A percentile compares a stretch with the other conserved stretches of the same genome.
Evolutionary conservation across 2,797 vertebrate genomes (phyloP).

Genomic region (Sebastes hopkinsi): DNA sequence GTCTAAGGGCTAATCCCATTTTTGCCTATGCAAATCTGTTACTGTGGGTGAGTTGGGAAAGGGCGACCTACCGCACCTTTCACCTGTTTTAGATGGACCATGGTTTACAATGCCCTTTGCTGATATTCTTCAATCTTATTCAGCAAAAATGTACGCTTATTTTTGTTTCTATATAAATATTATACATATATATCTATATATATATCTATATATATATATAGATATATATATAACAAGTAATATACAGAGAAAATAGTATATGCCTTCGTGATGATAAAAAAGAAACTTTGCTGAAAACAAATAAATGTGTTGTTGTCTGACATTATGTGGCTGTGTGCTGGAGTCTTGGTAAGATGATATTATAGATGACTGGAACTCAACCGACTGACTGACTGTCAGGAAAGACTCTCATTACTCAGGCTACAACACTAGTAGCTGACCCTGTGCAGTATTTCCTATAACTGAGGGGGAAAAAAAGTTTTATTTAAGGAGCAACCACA

Average conservation of each 20-base stretch:
- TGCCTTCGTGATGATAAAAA: conserved; percentile 85
- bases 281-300: conserved; percentile 92
- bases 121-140: conserved; percentile 93
- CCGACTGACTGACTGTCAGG: conserved; percentile 9
- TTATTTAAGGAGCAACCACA: conserved; percentile 40
- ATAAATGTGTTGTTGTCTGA: conserved; percentile 94
- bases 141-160: conserved; percentile 92
- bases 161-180: conserved; percentile 92
- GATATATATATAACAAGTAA: conserved; percentile 87
- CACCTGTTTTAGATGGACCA: conserved; percentile 88
- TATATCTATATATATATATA: conserved; percentile 84
- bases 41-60: conserved; percentile 90
- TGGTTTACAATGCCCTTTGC: conserved; percentile 97
- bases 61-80: conserved; percentile 84
- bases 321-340: conserved; percentile 88
- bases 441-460: conserved; percentile 52
- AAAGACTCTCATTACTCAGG: conserved; percentile 35
- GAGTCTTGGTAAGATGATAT: conserved; percentile 63
- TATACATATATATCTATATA: conserved; percentile 84
- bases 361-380: conserved; percentile 42
- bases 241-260: conserved; percentile 87
- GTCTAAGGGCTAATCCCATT: conserved; percentile 99
- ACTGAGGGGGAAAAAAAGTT: conserved; percentile 11
- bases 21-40: conserved; percentile 99
- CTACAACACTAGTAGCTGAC: conserved; percentile 41